These are phyloP conservation scores for Olivierus martensii DNA, from an alignment of 1,140 invertebrate species.

Conservation along the genomic window DNA sequence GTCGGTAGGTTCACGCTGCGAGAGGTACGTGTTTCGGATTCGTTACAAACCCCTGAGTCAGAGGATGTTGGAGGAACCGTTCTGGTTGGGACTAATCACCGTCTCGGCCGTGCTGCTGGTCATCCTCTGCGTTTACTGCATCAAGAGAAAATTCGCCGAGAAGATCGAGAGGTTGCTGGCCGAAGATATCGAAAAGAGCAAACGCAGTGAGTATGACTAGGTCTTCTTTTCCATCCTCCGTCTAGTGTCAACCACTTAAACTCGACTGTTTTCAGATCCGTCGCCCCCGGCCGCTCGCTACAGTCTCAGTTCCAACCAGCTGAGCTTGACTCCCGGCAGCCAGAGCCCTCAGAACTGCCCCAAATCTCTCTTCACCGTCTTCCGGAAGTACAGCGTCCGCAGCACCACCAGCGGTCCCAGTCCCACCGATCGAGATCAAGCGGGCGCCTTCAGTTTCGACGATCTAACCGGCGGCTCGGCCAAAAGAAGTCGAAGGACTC, in stretches of 20 bases:
- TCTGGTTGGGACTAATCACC: constrained; percentile 67
- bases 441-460: constrained; percentile 62
- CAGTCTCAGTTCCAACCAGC: constrained; percentile 15
- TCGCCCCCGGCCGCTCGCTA: constrained; percentile 17
- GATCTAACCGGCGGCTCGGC: constrained; percentile 47
- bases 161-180: constrained; percentile 65
- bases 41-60: constrained; percentile 52
- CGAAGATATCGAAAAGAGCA: constrained; percentile 49
- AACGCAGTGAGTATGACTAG: constrained; percentile 20
- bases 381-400: constrained; percentile 9
- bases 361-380: constrained; percentile 4
- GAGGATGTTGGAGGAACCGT: constrained; percentile 63
- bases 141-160: constrained; percentile 63
- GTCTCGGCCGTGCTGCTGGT: constrained; percentile 55
- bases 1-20: constrained; percentile 42
- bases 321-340: constrained; percentile 13
- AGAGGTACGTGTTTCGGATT: constrained; percentile 45
- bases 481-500: background rate
- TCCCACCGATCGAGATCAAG: constrained; percentile 4
- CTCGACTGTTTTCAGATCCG: constrained; percentile 15
- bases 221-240: too few species aligned
- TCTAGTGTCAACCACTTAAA: too few species aligned
- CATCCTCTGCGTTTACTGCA: constrained; percentile 60
- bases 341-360: constrained; percentile 14
- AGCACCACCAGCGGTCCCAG: constrained; percentile 3